phyloP scores from a whole-genome alignment of 2,888 invertebrate species.

The Poecilobothrus nobilitatus region DNA sequence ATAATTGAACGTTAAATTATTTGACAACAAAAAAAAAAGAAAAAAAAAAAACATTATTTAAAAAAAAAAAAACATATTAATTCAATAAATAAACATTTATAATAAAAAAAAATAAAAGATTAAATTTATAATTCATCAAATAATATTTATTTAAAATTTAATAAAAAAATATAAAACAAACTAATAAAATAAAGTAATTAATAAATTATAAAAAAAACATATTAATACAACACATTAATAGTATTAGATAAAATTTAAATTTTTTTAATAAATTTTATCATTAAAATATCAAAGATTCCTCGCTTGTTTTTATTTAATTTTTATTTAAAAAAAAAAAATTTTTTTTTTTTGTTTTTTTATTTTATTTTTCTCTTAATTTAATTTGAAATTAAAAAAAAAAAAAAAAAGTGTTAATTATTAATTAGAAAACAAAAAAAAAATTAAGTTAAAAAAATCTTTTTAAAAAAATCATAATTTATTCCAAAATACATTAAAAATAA shows the following conservation, averaged over 20 bases:
- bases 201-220: no score
- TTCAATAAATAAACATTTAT: no score
- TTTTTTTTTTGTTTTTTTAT: no score
- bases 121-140: not conserved
- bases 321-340: no score
- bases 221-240: not conserved
- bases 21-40: not conserved
- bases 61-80: no score
- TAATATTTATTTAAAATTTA: not conserved
- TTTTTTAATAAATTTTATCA: not conserved
- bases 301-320: not conserved
- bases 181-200: not conserved
- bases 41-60: not conserved
- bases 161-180: not conserved
- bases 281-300: not conserved
- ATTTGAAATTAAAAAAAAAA: not conserved
- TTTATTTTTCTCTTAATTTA: not conserved
- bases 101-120: not conserved
- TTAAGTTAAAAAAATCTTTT: no score
- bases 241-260: slow-evolving; percentile 1
- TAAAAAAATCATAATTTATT: no score
- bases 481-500: not conserved
- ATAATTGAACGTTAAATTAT: not conserved
- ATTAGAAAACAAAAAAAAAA: not conserved
- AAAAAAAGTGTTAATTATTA: not conserved